A percentile compares a stretch with the other conserved stretches of the same genome.
Evolutionary conservation across 1,140 invertebrate species (phyloP).

Genomic region (Bombus superbus): DNA sequence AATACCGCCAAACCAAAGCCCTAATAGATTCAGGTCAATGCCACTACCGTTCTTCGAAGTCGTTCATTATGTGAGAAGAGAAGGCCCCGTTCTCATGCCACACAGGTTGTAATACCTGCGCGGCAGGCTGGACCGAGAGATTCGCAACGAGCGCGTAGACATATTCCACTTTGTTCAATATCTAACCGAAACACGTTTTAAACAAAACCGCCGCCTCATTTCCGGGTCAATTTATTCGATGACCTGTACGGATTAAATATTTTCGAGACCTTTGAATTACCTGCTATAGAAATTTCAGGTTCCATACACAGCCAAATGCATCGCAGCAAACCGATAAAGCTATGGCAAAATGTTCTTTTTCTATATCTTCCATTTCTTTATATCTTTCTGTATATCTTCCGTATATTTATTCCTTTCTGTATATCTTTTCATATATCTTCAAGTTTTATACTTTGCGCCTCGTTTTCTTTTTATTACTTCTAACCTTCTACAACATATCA

Average conservation of each 20-base stretch:
- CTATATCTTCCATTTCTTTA: no score
- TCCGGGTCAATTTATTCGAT: background rate
- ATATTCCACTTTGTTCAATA: background rate
- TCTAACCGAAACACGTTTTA: background rate
- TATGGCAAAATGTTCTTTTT: no score
- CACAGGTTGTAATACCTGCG: slow-evolving; percentile 65
- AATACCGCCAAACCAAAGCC: slow-evolving; percentile 71
- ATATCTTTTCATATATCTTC: no score
- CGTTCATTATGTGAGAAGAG: slow-evolving; percentile 71
- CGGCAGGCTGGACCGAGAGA: slow-evolving; percentile 37
- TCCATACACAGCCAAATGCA: no score
- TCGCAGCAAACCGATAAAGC: no score
- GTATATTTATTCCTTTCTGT: no score
- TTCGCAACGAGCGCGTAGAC: slow-evolving; percentile 48
- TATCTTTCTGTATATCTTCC: no score
- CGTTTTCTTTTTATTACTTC: no score
- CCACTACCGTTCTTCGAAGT: slow-evolving; percentile 70
- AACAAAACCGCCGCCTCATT: background rate
- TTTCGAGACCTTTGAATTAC: no score
- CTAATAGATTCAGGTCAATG: slow-evolving; percentile 73
- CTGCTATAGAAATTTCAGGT: no score
- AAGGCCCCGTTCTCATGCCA: slow-evolving; percentile 66
- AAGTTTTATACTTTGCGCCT: no score
- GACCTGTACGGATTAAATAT: background rate
- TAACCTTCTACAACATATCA: no score